phyloP scores from a whole-genome alignment of 2,797 vertebrate genomes.

The Mormyrus proboscirostris region DNA sequence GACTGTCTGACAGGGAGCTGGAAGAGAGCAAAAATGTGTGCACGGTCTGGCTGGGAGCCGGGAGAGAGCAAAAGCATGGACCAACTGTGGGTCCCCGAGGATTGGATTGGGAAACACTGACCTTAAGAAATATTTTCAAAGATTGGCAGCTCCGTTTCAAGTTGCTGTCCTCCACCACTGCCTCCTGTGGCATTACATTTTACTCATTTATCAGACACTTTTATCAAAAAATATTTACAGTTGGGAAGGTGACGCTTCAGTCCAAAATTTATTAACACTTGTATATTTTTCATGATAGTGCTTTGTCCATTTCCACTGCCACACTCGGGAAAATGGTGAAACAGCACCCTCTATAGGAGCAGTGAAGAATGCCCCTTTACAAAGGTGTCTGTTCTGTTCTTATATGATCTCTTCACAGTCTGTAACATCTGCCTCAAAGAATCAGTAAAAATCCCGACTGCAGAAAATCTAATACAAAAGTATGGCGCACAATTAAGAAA shows the following conservation, averaged over 20 bases:
- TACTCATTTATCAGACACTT: neutral
- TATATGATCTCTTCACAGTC: neutral
- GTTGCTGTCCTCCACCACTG: neutral
- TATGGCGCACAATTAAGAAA: neutral
- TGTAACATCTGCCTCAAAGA: neutral
- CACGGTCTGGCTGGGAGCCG: too few species aligned
- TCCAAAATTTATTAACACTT: neutral
- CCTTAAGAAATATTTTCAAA: neutral
- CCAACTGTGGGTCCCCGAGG: neutral
- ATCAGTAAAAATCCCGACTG: neutral
- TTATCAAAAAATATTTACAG: neutral
- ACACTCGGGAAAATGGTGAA: neutral
- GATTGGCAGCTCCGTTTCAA: neutral
- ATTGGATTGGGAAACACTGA: neutral
- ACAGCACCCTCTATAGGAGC: conserved; percentile 41
- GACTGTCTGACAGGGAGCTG: too few species aligned
- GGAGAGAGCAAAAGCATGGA: neutral
- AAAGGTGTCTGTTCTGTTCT: neutral
- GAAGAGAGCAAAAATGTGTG: too few species aligned
- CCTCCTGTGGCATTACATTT: neutral
- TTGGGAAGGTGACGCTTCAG: neutral
- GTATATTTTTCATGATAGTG: neutral
- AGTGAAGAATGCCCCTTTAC: neutral
- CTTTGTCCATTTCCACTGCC: neutral
- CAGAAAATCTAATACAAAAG: neutral